A percentile compares a stretch with the other conserved stretches of the same genome.
phyloP scores from a whole-genome alignment of 2,797 vertebrate genomes.

The Cichlasoma orientale region DNA sequence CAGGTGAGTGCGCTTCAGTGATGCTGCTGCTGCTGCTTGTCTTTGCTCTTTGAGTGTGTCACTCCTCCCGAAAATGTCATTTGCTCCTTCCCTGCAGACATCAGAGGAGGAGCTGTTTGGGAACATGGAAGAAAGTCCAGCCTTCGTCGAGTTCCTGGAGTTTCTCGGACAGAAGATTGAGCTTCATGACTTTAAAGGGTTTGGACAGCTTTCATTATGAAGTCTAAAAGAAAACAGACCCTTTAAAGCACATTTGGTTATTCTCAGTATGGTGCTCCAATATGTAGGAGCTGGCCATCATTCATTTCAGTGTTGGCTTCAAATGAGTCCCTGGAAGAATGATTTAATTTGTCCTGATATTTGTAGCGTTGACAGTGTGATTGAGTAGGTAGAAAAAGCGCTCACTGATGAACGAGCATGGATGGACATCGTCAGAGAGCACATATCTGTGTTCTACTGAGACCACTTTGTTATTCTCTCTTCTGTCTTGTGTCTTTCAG shows the following conservation, averaged over 20 bases:
- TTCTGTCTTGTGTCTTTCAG: not conserved
- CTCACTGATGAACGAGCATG: conserved; percentile 49
- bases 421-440: conserved; percentile 19
- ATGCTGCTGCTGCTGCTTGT: not conserved
- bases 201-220: conserved; percentile 45
- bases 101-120: conserved; percentile 94
- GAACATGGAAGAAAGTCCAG: conserved; percentile 92
- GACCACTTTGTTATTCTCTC: conserved; percentile 17
- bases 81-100: conserved; percentile 78
- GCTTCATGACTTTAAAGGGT: conserved; percentile 97
- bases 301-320: conserved; percentile 6
- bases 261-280: not conserved
- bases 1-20: conserved; percentile 82
- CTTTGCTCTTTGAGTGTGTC: conserved; percentile 5
- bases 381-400: conserved; percentile 46
- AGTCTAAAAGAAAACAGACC: not conserved
- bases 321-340: conserved; percentile 35
- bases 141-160: conserved; percentile 92
- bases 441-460: conserved; percentile 1
- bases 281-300: conserved; percentile 5
- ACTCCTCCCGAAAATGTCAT: conserved; percentile 11
- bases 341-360: conserved; percentile 33
- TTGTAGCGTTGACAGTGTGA: conserved; percentile 39
- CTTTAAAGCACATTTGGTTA: not conserved
- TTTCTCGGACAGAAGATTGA: conserved; percentile 93